Base-by-base conservation (phyloP, 2,888 invertebrate genomes). In the Drosophila engyochracea region DNA sequence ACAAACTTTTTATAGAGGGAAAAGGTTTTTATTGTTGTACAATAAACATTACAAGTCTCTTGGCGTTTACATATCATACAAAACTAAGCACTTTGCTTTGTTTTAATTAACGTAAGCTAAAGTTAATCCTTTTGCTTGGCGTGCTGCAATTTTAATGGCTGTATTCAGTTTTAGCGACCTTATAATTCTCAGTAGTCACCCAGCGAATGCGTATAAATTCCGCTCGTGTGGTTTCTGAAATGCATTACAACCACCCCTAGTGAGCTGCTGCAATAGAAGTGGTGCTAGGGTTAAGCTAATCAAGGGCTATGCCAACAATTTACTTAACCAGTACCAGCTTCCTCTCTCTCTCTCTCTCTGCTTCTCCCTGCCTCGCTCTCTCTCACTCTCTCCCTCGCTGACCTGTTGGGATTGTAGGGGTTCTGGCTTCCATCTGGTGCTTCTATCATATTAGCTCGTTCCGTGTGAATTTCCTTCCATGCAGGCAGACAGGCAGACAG, bases 241-340 rank as follows among this genome's bases (percentile, higher is more conserved):
- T 89, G 89, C 85, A 89, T 85, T 85, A 83, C 63, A 70, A 58
- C 70, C 72, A 68, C 52, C 77, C 63, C 74, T 59, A 51, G 51
- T 30, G 70, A 62, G 70, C 57, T 65, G 57, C 14, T 47, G 59
- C 44, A 39, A 7, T 9, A 41, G 47, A 57, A 25, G n/a, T 66
- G 55, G 39, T 71, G 71, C 65, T 25, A 69, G 76, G 70, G 47
- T 89, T 89, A 84, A 89, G 87, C 89, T 85, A 89, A 85, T 85
- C 85, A 85, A 89, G 83, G 88, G 80, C 87, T 89, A 78, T 85
- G 75, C 82, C 78, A 85, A 87, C 85, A 85, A 89, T 85, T 87
- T 89, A 89, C 89, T 85, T 89, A 89, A 79, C 69, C 71, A 62
- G 71, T 71, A 52, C 70, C 57, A 77, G 62, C 63, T 55, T 12